phyloP scores from a whole-genome alignment of 1,140 invertebrate species.

The Drosophila sp. region DNA sequence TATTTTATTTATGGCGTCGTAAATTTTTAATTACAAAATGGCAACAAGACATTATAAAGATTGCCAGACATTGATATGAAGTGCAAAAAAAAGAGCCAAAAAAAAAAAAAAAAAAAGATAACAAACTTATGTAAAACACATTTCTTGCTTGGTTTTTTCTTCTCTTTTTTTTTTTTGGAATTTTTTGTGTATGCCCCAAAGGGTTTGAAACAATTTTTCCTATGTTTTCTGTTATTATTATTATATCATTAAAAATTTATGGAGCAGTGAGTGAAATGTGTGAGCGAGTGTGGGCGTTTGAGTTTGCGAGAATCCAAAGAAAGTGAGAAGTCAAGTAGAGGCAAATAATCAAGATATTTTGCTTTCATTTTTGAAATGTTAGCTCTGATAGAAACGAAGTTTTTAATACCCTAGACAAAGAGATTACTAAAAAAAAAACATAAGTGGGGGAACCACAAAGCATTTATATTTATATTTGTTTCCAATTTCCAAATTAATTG shows the following conservation, averaged over 20 bases:
- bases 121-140: conserved; percentile 53
- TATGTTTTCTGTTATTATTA: background rate
- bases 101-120: background rate
- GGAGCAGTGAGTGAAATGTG: background rate
- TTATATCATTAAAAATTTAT: conserved; percentile 15
- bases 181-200: conserved; percentile 26
- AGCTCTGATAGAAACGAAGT: background rate
- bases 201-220: conserved; percentile 17
- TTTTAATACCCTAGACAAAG: background rate
- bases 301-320: conserved; percentile 4
- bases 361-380: background rate
- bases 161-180: background rate
- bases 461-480: too few relatives aligned
- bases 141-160: conserved; percentile 21
- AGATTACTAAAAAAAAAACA: too few relatives aligned
- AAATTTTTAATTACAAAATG: conserved; percentile 75
- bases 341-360: background rate
- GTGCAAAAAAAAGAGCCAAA: background rate
- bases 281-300: background rate
- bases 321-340: background rate
- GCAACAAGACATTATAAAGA: conserved; percentile 71
- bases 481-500: background rate
- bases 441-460: too few relatives aligned
- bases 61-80: conserved; percentile 45
- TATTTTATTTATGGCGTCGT: conserved; percentile 66